Conservation (phyloP, 2,888 invertebrate species). For the Meandrusa payeni region DNA sequence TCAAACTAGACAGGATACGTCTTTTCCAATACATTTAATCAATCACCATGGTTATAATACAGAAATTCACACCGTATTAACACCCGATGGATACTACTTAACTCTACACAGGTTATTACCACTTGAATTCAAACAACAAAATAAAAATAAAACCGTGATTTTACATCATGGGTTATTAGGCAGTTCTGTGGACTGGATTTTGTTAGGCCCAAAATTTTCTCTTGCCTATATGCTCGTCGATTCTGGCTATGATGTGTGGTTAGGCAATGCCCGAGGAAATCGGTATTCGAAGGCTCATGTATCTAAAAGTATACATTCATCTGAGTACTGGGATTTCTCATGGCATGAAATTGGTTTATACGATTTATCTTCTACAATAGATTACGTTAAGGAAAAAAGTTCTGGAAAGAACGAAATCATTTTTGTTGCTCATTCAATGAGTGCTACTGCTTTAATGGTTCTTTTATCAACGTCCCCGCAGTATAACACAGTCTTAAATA, state of each 20-base stretch:
- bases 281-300: slow-evolving; percentile 42
- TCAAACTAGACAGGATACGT: too few species aligned
- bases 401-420: slow-evolving; percentile 33
- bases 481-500: slow-evolving; percentile 41
- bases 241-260: slow-evolving; percentile 79
- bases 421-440: slow-evolving; percentile 50
- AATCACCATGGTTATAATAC: slow-evolving; percentile 39
- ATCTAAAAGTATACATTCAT: slow-evolving; percentile 25
- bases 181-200: slow-evolving; percentile 49
- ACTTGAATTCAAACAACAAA: not conserved
- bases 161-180: slow-evolving; percentile 48
- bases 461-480: slow-evolving; percentile 40
- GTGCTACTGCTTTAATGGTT: slow-evolving; percentile 44
- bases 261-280: slow-evolving; percentile 60
- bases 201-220: slow-evolving; percentile 40
- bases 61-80: slow-evolving; percentile 41
- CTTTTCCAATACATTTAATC: too few species aligned
- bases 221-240: slow-evolving; percentile 66
- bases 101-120: slow-evolving; percentile 40
- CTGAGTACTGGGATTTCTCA: slow-evolving; percentile 49
- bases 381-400: slow-evolving; percentile 38
- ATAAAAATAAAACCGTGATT: slow-evolving; percentile 32
- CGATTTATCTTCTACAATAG: slow-evolving; percentile 44
- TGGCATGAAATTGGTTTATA: slow-evolving; percentile 53
- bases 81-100: slow-evolving; percentile 44